Evolutionary conservation across 2,888 invertebrate species (phyloP).

Genomic region (Iphiclides podalirius): DNA sequence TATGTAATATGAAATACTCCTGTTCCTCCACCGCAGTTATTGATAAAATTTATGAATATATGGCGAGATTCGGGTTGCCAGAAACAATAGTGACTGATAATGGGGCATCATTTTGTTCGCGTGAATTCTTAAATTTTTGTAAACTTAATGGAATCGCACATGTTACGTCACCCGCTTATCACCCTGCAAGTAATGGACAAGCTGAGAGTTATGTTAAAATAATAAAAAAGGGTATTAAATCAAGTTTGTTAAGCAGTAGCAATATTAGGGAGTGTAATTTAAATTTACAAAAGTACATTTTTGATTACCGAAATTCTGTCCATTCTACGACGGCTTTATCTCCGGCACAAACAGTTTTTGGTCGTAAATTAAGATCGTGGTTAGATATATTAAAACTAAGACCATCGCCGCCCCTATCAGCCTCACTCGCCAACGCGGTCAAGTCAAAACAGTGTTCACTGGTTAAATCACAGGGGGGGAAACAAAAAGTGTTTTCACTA

Average conservation of each 20-base stretch:
- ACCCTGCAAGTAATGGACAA: too few relatives aligned
- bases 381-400: slow-evolving; percentile 16
- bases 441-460: slow-evolving; percentile 20
- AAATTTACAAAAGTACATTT: slow-evolving; percentile 26
- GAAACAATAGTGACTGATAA: slow-evolving; percentile 23
- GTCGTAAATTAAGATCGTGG: slow-evolving; percentile 16
- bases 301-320: slow-evolving; percentile 26
- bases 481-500: background rate
- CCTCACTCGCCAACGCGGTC: slow-evolving; percentile 9
- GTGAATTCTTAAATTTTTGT: slow-evolving; percentile 26
- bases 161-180: too few relatives aligned
- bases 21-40: slow-evolving; percentile 13
- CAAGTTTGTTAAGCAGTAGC: slow-evolving; percentile 15
- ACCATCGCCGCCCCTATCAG: background rate
- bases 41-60: slow-evolving; percentile 15
- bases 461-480: slow-evolving; percentile 4
- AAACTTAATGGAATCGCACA: slow-evolving; percentile 25
- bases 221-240: slow-evolving; percentile 29
- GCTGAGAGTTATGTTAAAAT: slow-evolving; percentile 25
- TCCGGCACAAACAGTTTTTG: slow-evolving; percentile 15
- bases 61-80: slow-evolving; percentile 16
- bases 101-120: slow-evolving; percentile 21
- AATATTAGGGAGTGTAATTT: slow-evolving; percentile 19
- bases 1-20: background rate
- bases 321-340: slow-evolving; percentile 23